Evolutionary conservation across 2,888 invertebrate species (phyloP).

Genomic region (Trachelus stipa): DNA sequence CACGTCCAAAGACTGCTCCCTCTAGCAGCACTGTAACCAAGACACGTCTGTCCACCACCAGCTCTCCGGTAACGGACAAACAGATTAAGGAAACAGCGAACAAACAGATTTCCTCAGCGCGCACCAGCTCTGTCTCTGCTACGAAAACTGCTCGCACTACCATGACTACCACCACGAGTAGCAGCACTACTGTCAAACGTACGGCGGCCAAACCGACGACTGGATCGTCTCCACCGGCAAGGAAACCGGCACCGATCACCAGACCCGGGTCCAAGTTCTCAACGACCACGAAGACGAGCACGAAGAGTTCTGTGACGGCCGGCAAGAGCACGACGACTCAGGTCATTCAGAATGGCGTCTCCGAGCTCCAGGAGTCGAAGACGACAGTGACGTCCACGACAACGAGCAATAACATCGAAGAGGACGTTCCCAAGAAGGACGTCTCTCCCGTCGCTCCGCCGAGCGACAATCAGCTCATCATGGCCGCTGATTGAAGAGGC

Average conservation of each 20-base stretch:
- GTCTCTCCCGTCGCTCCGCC: constrained; percentile 66
- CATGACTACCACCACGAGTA: constrained; percentile 32
- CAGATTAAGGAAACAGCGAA: constrained; percentile 79
- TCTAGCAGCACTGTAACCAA: constrained; percentile 49
- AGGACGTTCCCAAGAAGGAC: constrained; percentile 68
- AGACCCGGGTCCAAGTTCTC: constrained; percentile 32
- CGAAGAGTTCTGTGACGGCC: constrained; percentile 18
- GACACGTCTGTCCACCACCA: constrained; percentile 40
- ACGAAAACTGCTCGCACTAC: constrained; percentile 39
- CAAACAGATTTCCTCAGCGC: constrained; percentile 73
- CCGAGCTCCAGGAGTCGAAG: constrained; percentile 39
- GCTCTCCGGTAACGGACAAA: constrained; percentile 68
- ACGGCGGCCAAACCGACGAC: constrained; percentile 13
- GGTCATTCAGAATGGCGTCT: constrained; percentile 54
- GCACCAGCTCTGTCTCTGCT: constrained; percentile 59
- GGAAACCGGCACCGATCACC: constrained; percentile 39
- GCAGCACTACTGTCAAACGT: constrained; percentile 18
- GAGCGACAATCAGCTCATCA: constrained; percentile 61
- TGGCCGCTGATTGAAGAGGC: constrained; percentile 54
- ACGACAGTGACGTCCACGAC: constrained; percentile 51
- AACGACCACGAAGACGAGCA: constrained; percentile 27
- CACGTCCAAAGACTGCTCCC: constrained; percentile 44
- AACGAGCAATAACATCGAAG: constrained; percentile 53
- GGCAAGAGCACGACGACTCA: constrained; percentile 21
- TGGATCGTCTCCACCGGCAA: constrained; percentile 39